A percentile compares a stretch with the other conserved stretches of the same genome.
These are phyloP conservation scores for Cheilosia soror DNA, from an alignment of 2,888 invertebrate species.

Conservation along the genomic window DNA sequence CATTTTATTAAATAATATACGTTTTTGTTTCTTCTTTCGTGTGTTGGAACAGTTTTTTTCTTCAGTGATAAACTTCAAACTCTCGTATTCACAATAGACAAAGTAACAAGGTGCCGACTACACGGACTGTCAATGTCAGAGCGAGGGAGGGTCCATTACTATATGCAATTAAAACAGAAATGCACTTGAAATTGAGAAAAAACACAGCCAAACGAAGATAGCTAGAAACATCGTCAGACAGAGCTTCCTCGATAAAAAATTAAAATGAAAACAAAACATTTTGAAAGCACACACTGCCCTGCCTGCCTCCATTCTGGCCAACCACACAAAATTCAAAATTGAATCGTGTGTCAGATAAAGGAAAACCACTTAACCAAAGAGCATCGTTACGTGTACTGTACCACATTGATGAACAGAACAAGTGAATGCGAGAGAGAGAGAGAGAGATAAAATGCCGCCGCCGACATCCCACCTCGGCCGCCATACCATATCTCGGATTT, in stretches of 20 bases:
- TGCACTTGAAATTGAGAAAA: conserved; percentile 55
- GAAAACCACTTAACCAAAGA: conserved; percentile 72
- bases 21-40: conserved; percentile 19
- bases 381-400: conserved; percentile 44
- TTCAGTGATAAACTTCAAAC: conserved; percentile 28
- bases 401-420: conserved; percentile 16
- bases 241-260: conserved; percentile 36
- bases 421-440: not conserved
- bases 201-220: not conserved
- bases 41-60: not conserved
- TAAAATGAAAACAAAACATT: conserved; percentile 40
- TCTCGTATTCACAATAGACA: conserved; percentile 23
- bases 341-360: conserved; percentile 70
- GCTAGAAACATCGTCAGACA: not conserved
- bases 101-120: conserved; percentile 43
- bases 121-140: conserved; percentile 21
- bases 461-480: conserved; percentile 21
- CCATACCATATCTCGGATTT: conserved; percentile 40
- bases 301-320: not conserved
- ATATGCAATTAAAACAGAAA: conserved; percentile 62
- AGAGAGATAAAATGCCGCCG: conserved; percentile 9
- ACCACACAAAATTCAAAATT: conserved; percentile 56
- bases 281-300: not conserved
- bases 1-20: conserved; percentile 21
- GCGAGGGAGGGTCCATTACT: conserved; percentile 6